A percentile compares a stretch with the other conserved stretches of the same genome.
Evolutionary conservation across 2,113 vertebrate species (phyloP).

Genomic region (Alligator sinensis): DNA sequence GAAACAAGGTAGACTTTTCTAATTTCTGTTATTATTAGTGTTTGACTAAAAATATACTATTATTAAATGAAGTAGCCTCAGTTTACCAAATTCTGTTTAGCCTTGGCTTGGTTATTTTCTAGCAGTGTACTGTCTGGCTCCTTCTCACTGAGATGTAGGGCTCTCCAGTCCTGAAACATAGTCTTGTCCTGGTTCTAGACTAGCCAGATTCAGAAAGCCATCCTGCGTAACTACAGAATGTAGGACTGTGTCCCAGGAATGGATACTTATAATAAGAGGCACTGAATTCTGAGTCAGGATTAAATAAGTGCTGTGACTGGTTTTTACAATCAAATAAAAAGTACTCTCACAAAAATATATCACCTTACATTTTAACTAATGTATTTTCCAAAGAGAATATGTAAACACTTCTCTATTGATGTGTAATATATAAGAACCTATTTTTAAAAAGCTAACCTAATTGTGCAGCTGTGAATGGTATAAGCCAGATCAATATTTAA

Average conservation of each 20-base stretch:
- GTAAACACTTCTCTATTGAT: slow-evolving; percentile 40
- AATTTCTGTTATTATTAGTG: neutral
- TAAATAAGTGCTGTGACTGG: neutral
- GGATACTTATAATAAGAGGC: slow-evolving; percentile 38
- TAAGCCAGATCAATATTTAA: slow-evolving; percentile 81
- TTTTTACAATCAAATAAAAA: neutral
- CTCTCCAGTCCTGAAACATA: slow-evolving; percentile 23
- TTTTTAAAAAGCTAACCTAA: slow-evolving; percentile 67
- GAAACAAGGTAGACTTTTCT: neutral
- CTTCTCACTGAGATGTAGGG: neutral
- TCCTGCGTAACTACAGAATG: neutral
- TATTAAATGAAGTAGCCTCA: neutral
- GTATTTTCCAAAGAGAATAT: slow-evolving; percentile 59
- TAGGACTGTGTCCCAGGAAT: slow-evolving; percentile 1
- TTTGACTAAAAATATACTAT: neutral
- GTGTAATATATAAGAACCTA: slow-evolving; percentile 39
- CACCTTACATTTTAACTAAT: slow-evolving; percentile 42
- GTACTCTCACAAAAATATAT: slow-evolving; percentile 9
- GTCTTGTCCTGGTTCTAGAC: neutral
- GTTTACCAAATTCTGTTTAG: neutral
- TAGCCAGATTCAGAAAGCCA: slow-evolving; percentile 43
- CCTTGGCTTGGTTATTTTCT: neutral
- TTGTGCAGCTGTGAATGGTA: slow-evolving; percentile 73
- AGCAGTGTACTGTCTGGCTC: neutral
- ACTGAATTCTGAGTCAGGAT: slow-evolving; percentile 21